A percentile compares a stretch with the other conserved stretches of the same genome.
phyloP scores from a whole-genome alignment of 2,113 vertebrate species.

The Arothron firmamentum region DNA sequence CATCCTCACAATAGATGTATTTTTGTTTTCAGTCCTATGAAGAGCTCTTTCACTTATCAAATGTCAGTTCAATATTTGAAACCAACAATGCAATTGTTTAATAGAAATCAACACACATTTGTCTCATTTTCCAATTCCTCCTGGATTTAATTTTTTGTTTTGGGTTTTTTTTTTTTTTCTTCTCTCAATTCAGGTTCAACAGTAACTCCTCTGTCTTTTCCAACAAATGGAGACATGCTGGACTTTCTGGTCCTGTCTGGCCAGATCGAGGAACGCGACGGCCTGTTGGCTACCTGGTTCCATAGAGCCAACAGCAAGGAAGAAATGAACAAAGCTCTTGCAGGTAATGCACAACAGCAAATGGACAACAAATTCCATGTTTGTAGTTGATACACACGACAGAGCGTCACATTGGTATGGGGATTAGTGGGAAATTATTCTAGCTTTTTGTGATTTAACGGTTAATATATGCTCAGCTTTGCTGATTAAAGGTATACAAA shows the following conservation, averaged over 20 bases:
- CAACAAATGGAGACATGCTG: constrained; percentile 76
- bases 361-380: neutral
- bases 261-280: constrained; percentile 69
- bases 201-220: constrained; percentile 41
- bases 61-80: too few species aligned
- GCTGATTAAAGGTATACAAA: too few species aligned
- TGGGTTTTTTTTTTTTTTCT: neutral
- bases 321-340: constrained; percentile 74
- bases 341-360: constrained; percentile 70
- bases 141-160: too few species aligned
- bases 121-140: too few species aligned
- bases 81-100: too few species aligned
- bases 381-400: neutral
- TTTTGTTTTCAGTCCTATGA: too few species aligned
- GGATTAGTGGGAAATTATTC: neutral
- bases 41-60: too few species aligned
- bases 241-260: constrained; percentile 75
- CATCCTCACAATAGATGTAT: too few species aligned
- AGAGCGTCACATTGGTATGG: too few species aligned
- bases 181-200: constrained; percentile 22
- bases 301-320: constrained; percentile 77
- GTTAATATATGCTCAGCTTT: too few species aligned
- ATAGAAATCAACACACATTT: too few species aligned
- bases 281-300: constrained; percentile 79
- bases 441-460: neutral